A percentile compares a stretch with the other conserved stretches of the same genome.
These are phyloP conservation scores for Athene cunicularia DNA, from an alignment of 2,113 vertebrate species.

Conservation along the genomic window DNA sequence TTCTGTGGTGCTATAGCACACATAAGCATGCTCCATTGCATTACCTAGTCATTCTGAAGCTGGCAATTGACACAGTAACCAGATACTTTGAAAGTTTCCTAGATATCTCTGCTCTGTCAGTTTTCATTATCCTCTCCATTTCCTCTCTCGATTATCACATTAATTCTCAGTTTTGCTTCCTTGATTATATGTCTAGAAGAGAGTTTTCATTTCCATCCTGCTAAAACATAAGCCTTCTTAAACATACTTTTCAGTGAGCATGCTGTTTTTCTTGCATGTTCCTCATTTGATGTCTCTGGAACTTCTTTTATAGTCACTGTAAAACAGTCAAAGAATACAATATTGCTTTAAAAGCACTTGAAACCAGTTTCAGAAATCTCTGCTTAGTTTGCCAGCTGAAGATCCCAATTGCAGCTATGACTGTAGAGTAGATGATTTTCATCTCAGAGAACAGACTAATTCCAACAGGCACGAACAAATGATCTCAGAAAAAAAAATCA, in stretches of 20 bases:
- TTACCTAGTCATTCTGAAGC: neutral
- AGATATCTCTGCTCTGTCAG: neutral
- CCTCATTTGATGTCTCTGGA: neutral
- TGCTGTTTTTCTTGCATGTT: neutral
- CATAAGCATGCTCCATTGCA: rapidly evolving
- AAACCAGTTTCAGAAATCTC: neutral
- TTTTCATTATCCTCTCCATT: neutral
- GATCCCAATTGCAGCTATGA: neutral
- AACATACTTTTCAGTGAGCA: neutral
- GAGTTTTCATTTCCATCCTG: neutral
- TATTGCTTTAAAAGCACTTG: neutral
- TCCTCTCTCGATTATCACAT: neutral
- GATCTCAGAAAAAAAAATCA: neutral
- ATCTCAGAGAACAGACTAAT: neutral
- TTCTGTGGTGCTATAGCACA: neutral
- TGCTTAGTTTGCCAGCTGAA: neutral
- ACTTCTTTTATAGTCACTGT: neutral
- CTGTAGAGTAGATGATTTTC: neutral
- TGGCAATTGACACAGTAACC: neutral
- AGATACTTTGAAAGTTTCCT: neutral
- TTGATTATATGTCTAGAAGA: neutral
- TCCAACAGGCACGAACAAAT: neutral
- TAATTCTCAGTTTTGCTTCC: neutral
- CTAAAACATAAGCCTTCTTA: neutral
- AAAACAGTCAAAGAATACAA: neutral